Conservation (phyloP, 2,113 vertebrate species). For the Silurus glanis region DNA sequence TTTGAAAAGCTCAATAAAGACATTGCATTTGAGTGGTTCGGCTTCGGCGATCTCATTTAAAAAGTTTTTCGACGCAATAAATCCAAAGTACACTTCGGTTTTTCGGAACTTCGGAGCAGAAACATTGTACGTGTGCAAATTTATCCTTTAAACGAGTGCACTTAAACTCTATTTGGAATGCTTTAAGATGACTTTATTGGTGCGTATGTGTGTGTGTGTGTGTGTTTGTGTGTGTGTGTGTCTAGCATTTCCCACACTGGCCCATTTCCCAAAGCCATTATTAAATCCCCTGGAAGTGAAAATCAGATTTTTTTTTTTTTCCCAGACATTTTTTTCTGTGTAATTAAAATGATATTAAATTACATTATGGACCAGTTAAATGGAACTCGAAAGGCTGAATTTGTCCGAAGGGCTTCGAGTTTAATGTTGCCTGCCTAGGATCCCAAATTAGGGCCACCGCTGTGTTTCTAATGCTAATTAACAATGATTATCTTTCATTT, state of each 20-base stretch:
- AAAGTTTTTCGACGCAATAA: neutral
- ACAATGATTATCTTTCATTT: neutral
- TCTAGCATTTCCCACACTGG: neutral
- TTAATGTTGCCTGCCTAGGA: neutral
- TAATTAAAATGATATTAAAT: conserved; percentile 30
- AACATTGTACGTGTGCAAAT: neutral
- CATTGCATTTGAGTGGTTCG: neutral
- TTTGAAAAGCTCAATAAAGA: neutral
- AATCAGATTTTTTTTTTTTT: neutral
- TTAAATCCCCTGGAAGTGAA: neutral
- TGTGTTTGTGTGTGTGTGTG: conserved; percentile 6
- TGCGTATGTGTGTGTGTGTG: conserved; percentile 3
- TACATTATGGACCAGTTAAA: conserved; percentile 6
- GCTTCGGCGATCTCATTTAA: conserved; percentile 28
- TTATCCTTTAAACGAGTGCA: neutral
- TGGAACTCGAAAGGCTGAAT: neutral
- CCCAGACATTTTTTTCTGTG: neutral
- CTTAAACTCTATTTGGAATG: neutral
- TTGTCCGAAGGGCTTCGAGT: neutral
- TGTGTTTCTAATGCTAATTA: conserved; percentile 26
- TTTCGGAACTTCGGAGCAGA: neutral
- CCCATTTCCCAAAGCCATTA: neutral
- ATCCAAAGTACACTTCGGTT: conserved; percentile 14
- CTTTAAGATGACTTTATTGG: neutral
- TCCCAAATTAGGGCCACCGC: neutral